A percentile compares a stretch with the other conserved stretches of the same genome.
Evolutionary conservation across 2,797 vertebrate genomes (phyloP).

Genomic region (Chrosomus eos): DNA sequence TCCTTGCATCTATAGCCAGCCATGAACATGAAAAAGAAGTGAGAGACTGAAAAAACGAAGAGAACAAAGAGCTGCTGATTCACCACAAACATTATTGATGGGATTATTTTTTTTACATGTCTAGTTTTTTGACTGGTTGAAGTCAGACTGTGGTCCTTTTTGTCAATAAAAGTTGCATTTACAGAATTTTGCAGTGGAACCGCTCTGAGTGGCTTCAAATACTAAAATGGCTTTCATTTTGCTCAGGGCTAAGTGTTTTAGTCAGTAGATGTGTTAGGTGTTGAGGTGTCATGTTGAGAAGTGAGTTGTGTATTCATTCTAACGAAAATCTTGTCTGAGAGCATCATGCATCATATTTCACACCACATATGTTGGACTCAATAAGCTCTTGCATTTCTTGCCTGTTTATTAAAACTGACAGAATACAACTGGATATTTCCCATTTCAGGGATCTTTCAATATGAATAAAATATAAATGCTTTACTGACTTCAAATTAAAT

Average conservation of each 20-base stretch:
- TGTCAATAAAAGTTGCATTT: conserved; percentile 5
- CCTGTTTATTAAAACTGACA: conserved; percentile 1
- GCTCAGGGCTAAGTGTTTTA: background rate
- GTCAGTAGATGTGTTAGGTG: background rate
- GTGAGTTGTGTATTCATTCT: background rate
- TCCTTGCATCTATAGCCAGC: conserved; percentile 59
- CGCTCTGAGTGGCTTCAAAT: background rate
- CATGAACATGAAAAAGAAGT: conserved; percentile 54
- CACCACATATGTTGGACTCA: background rate
- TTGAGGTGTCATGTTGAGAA: background rate
- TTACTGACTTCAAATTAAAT: conserved; percentile 6
- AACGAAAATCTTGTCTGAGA: background rate
- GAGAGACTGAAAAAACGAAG: background rate
- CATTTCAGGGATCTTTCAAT: background rate
- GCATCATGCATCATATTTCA: background rate
- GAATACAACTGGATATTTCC: background rate
- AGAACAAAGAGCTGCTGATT: conserved; percentile 22
- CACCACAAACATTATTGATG: background rate
- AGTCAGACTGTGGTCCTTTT: background rate
- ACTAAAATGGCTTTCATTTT: background rate
- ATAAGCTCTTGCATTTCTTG: background rate
- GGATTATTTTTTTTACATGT: background rate
- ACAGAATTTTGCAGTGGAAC: conserved; percentile 3
- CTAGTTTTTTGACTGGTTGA: background rate
- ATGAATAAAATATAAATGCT: background rate